These are phyloP conservation scores for Drosophila borealis DNA, from an alignment of 2,888 invertebrate genomes.

Conservation along the genomic window DNA sequence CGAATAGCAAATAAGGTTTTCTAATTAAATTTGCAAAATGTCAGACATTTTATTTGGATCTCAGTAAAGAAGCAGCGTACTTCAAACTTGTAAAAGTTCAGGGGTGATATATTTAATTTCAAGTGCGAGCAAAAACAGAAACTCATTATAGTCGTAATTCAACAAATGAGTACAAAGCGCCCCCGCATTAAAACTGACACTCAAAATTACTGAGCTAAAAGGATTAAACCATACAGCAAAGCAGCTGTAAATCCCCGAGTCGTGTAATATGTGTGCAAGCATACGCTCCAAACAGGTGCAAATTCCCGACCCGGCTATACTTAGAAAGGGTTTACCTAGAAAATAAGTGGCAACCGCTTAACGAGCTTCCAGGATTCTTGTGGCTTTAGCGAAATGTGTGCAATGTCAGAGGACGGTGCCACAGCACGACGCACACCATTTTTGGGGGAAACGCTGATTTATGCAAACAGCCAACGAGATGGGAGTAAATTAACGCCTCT, in stretches of 20 bases:
- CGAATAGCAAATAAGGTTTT: background rate
- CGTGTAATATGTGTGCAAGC: conserved; percentile 59
- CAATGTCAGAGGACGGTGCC: conserved; percentile 16
- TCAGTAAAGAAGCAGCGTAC: background rate
- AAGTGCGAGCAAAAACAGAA: conserved; percentile 23
- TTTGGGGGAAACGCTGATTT: conserved; percentile 53
- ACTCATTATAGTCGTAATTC: conserved; percentile 51
- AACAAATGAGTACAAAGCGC: conserved; percentile 58
- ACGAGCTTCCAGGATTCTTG: conserved; percentile 71
- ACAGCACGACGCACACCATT: conserved; percentile 1
- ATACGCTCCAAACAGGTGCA: conserved; percentile 61
- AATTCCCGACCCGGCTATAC: conserved; percentile 19
- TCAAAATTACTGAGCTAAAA: conserved; percentile 64
- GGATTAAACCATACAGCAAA: conserved; percentile 66
- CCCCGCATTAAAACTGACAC: conserved; percentile 58
- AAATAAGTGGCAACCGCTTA: conserved; percentile 55
- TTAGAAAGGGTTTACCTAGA: conserved; percentile 47
- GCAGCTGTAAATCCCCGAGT: conserved; percentile 62
- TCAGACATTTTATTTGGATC: conserved; percentile 4
- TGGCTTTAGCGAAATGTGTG: conserved; percentile 64
- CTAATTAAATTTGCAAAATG: conserved; percentile 1
- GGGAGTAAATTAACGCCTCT: conserved; percentile 73
- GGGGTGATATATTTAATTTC: conserved; percentile 4
- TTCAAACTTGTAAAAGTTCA: background rate
- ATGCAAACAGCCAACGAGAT: conserved; percentile 68